A percentile compares a stretch with the other conserved stretches of the same genome.
These are phyloP conservation scores for Junonia oenone DNA, from an alignment of 2,888 invertebrate genomes.

Conservation along the genomic window DNA sequence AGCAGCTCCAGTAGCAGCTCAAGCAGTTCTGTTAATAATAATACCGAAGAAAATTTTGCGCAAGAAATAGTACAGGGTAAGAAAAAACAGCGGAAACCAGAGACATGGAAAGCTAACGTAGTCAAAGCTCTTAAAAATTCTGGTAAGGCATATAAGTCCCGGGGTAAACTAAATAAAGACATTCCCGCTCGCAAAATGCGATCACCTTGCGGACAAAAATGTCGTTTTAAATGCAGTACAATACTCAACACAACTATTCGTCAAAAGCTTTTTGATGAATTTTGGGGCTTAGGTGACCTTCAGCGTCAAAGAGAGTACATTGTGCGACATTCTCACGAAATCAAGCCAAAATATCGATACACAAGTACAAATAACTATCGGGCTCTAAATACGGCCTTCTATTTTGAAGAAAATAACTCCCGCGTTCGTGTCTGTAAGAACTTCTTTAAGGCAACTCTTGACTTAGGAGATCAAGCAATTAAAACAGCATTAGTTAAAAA, in stretches of 20 bases:
- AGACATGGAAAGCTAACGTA: constrained; percentile 13
- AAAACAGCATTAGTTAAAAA: constrained; percentile 9
- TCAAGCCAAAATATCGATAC: constrained; percentile 20
- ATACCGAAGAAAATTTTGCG: neutral
- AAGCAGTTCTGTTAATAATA: neutral
- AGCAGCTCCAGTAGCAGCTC: neutral
- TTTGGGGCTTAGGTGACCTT: constrained; percentile 19
- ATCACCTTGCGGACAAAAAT: constrained; percentile 23
- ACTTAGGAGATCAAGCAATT: constrained; percentile 4
- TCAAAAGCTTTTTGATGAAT: constrained; percentile 19
- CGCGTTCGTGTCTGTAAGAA: constrained; percentile 15
- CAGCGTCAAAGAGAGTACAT: constrained; percentile 20
- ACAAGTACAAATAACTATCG: constrained; percentile 9
- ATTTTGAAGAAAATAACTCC: constrained; percentile 8
- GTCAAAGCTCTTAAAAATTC: constrained; percentile 15
- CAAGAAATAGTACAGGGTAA: neutral
- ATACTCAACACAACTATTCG: constrained; percentile 17
- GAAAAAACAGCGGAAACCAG: constrained; percentile 10
- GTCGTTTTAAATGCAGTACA: constrained; percentile 18
- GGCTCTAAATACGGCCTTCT: constrained; percentile 13
- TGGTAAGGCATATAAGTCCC: constrained; percentile 18
- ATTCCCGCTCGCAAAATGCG: neutral
- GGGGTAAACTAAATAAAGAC: constrained; percentile 13
- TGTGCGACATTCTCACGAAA: constrained; percentile 10
- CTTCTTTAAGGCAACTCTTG: constrained; percentile 22